Evolutionary conservation across 2,797 vertebrate genomes (phyloP).

Genomic region (Melanotaenia nigrans): DNA sequence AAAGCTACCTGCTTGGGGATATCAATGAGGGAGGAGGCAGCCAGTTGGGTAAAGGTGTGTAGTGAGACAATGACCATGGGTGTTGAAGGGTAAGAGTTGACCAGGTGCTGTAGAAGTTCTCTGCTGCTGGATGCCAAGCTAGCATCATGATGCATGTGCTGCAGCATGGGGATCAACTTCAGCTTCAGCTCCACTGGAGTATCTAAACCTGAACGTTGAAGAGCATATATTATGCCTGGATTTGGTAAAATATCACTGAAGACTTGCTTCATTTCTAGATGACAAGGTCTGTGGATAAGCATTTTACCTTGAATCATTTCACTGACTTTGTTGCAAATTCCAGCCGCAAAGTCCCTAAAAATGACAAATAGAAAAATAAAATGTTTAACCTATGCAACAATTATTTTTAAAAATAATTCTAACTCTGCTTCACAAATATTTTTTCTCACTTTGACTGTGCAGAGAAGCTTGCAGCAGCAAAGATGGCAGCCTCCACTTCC

Average conservation of each 20-base stretch:
- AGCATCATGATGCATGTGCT: constrained; percentile 98
- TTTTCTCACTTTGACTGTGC: constrained; percentile 94
- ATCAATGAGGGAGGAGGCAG: constrained; percentile 94
- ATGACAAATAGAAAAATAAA: constrained; percentile 15
- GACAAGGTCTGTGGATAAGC: background rate
- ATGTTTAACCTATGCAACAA: background rate
- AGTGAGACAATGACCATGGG: constrained; percentile 96
- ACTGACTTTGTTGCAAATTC: constrained; percentile 99
- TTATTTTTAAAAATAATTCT: background rate
- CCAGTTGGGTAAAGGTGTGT: constrained; percentile 96
- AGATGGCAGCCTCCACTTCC: constrained; percentile 97
- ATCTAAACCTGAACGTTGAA: constrained; percentile 85
- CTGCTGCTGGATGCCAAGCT: constrained; percentile 92
- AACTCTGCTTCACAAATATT: background rate
- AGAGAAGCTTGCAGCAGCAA: constrained; percentile 96
- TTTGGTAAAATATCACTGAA: background rate
- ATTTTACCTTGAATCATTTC: constrained; percentile 98
- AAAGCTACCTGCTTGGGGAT: constrained; percentile 93
- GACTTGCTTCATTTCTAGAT: background rate
- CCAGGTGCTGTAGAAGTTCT: constrained; percentile 93
- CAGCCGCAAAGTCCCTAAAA: constrained; percentile 95
- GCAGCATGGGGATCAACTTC: constrained; percentile 95
- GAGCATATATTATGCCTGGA: background rate
- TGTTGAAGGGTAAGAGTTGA: constrained; percentile 95
- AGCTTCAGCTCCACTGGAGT: constrained; percentile 97